phyloP scores from a whole-genome alignment of 2,888 invertebrate species.

The Ctenicera cuprea region DNA sequence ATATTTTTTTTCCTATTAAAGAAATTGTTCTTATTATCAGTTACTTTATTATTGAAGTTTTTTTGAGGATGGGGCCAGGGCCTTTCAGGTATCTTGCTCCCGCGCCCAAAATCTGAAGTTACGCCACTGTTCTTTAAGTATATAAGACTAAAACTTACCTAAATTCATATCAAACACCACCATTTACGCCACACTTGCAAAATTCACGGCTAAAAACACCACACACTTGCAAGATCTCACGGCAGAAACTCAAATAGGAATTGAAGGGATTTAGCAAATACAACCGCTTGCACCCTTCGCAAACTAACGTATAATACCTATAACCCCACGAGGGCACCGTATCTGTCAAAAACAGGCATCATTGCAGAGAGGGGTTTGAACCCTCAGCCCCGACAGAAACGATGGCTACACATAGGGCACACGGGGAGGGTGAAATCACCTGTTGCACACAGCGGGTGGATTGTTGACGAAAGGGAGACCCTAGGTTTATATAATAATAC shows the following conservation, averaged over 20 bases:
- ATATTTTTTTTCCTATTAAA: no score
- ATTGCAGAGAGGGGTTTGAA: constrained; percentile 48
- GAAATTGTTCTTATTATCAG: no score
- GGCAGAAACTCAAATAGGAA: not conserved
- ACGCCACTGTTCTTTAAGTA: no score
- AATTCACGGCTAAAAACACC: not conserved
- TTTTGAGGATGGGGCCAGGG: no score
- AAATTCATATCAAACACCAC: constrained; percentile 38
- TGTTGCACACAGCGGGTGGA: constrained; percentile 50
- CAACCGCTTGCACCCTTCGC: constrained; percentile 39
- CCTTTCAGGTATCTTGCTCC: no score
- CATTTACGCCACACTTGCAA: constrained; percentile 19
- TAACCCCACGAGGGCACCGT: constrained; percentile 48
- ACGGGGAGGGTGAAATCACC: constrained; percentile 50
- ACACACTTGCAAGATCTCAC: constrained; percentile 1
- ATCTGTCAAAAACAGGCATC: constrained; percentile 54
- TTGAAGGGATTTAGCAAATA: constrained; percentile 31
- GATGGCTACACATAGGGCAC: constrained; percentile 30
- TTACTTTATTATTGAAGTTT: no score
- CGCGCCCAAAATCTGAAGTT: no score
- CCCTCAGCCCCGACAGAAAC: constrained; percentile 40
- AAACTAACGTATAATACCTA: constrained; percentile 44
- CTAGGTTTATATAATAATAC: constrained; percentile 40
- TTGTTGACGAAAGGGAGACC: constrained; percentile 50
- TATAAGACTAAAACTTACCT: constrained; percentile 24